These are phyloP conservation scores for Pholis gunnellus DNA, from an alignment of 2,113 vertebrate genomes.

Conservation along the genomic window DNA sequence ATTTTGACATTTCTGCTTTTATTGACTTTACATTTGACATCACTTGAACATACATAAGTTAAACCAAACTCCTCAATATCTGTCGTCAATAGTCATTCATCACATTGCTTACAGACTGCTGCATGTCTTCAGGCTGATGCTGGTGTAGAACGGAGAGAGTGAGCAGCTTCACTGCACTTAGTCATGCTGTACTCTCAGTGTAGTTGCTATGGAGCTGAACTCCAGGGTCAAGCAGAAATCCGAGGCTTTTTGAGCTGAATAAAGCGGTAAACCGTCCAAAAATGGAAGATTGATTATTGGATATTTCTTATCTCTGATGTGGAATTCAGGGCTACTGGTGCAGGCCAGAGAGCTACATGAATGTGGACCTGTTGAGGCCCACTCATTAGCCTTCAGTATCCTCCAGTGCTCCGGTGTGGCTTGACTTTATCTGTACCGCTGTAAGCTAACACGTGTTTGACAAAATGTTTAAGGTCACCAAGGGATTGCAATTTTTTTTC, in stretches of 20 bases:
- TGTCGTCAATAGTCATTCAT: background rate
- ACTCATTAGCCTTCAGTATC: background rate
- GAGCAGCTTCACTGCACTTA: slow-evolving; percentile 38
- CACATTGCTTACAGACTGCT: background rate
- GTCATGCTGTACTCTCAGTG: slow-evolving; percentile 46
- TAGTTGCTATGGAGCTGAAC: slow-evolving; percentile 53
- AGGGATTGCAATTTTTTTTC: background rate
- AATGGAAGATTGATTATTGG: background rate
- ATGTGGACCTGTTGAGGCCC: too few relatives aligned
- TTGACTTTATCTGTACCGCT: background rate
- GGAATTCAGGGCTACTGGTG: background rate
- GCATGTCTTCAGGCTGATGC: slow-evolving; percentile 21
- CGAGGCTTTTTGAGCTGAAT: slow-evolving; percentile 9
- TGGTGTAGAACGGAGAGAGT: slow-evolving; percentile 16
- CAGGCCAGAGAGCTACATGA: background rate
- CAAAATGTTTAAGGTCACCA: background rate
- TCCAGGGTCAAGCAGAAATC: slow-evolving; percentile 40
- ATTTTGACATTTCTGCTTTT: background rate
- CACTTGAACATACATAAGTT: background rate
- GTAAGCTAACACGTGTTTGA: background rate
- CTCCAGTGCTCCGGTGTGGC: background rate
- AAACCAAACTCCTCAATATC: background rate
- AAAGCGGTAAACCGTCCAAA: background rate
- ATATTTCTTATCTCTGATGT: background rate
- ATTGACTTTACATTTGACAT: too few relatives aligned